These are phyloP conservation scores for Conus betulinus DNA, from an alignment of 1,140 invertebrate species.

Conservation along the genomic window DNA sequence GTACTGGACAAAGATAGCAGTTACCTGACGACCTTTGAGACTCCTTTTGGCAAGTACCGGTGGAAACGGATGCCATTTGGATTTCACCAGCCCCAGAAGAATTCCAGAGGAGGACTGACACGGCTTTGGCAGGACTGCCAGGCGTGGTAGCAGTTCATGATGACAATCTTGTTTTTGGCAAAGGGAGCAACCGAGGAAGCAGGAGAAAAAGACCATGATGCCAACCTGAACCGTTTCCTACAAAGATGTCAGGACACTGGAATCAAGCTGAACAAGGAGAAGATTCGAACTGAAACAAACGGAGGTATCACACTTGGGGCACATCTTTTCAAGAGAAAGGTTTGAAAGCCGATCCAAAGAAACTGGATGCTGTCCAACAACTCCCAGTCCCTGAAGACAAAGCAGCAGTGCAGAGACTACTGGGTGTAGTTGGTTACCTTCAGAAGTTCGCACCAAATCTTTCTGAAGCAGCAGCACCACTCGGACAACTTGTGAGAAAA, in stretches of 20 bases:
- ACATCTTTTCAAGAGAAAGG: conserved; percentile 71
- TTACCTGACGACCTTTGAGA: neutral
- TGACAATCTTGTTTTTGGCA: conserved; percentile 69
- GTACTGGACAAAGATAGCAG: neutral
- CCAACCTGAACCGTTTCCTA: neutral
- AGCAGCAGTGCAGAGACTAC: conserved; percentile 44
- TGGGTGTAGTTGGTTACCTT: conserved; percentile 57
- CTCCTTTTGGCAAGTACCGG: conserved; percentile 36
- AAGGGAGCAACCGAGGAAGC: conserved; percentile 58
- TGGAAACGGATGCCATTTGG: no score
- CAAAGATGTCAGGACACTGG: conserved; percentile 45
- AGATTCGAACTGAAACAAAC: conserved; percentile 61
- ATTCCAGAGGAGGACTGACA: conserved; percentile 63
- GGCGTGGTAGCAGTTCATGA: conserved; percentile 69
- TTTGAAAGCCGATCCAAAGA: conserved; percentile 69
- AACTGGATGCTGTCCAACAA: conserved; percentile 68
- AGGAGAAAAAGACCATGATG: conserved; percentile 42
- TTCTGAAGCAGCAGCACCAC: neutral
- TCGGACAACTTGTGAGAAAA: conserved; percentile 28
- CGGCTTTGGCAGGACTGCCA: conserved; percentile 62
- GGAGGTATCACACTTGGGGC: conserved; percentile 52
- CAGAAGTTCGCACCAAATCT: conserved; percentile 46
- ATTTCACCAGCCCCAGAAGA: conserved; percentile 53
- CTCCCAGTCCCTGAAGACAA: conserved; percentile 49
- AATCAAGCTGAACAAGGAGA: conserved; percentile 71